Percentiles rank a stretch among this genome's conserved stretches.
These are phyloP conservation scores for Yponomeuta evonymella DNA, from an alignment of 2,888 invertebrate genomes.

Conservation along the genomic window DNA sequence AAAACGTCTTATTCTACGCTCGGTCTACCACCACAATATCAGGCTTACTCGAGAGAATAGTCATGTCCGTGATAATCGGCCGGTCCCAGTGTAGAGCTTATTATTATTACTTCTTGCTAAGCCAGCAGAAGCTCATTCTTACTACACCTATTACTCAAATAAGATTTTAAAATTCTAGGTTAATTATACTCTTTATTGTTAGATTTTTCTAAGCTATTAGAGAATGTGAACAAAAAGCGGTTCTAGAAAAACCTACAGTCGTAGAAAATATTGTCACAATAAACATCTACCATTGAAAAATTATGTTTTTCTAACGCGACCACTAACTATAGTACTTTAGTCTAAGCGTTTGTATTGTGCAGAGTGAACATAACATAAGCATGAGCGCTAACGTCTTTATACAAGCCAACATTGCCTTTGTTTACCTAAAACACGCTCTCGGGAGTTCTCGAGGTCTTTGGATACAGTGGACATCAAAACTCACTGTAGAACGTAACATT, in stretches of 20 bases:
- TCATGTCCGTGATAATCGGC: too few species aligned
- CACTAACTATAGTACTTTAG: background rate
- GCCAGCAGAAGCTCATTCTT: too few species aligned
- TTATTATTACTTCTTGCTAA: too few species aligned
- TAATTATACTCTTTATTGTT: too few species aligned
- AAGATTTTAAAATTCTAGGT: too few species aligned
- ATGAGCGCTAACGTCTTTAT: background rate
- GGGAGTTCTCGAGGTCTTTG: background rate
- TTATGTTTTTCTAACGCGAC: background rate
- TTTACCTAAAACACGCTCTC: conserved; percentile 1
- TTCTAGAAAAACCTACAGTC: background rate
- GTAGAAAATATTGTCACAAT: background rate
- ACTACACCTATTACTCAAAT: too few species aligned
- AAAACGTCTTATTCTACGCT: too few species aligned
- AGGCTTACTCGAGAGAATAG: too few species aligned
- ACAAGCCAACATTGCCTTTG: background rate
- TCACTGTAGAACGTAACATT: background rate
- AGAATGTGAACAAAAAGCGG: background rate
- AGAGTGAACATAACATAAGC: background rate
- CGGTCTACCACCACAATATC: too few species aligned
- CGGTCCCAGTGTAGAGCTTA: too few species aligned
- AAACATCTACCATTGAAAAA: background rate
- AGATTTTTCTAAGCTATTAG: background rate
- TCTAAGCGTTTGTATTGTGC: background rate
- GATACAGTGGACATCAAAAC: background rate